A percentile compares a stretch with the other conserved stretches of the same genome.
phyloP scores from a whole-genome alignment of 2,113 vertebrate genomes.

The Sylvicapra grimmia region DNA sequence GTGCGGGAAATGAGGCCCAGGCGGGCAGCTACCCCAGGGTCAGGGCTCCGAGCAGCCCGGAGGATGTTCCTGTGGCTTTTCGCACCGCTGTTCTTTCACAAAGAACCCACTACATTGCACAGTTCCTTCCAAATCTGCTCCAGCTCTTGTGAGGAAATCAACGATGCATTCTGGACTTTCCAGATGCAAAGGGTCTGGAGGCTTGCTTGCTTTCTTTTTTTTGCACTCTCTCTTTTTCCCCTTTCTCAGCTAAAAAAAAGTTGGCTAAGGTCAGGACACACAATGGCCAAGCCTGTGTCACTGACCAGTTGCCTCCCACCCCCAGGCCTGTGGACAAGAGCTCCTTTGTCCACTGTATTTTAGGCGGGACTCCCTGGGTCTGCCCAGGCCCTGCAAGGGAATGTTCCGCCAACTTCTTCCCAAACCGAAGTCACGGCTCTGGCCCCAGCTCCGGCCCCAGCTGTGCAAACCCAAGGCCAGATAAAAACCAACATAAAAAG shows the following conservation, averaged over 20 bases:
- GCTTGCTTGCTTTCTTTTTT: neutral
- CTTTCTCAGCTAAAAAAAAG: conserved; percentile 58
- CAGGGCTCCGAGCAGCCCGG: neutral
- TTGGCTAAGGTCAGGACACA: conserved; percentile 48
- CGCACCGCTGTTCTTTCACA: conserved; percentile 57
- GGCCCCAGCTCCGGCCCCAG: neutral
- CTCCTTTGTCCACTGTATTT: conserved; percentile 56
- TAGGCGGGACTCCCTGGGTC: conserved; percentile 54
- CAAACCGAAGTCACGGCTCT: conserved; percentile 43
- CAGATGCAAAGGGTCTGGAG: conserved; percentile 54
- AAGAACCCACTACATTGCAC: conserved; percentile 59
- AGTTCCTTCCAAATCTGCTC: conserved; percentile 57
- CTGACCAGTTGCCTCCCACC: conserved; percentile 60
- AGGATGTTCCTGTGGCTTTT: conserved; percentile 61
- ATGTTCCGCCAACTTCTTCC: conserved; percentile 51
- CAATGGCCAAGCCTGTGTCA: conserved; percentile 55
- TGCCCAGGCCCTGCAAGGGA: conserved; percentile 40
- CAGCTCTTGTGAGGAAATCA: conserved; percentile 47
- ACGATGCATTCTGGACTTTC: conserved; percentile 51
- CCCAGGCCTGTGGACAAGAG: conserved; percentile 43
- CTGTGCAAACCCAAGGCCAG: conserved; percentile 54
- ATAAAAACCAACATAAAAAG: conserved; percentile 33
- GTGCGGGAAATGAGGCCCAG: neutral
- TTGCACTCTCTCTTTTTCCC: conserved; percentile 17
- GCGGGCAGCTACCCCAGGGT: neutral